A percentile compares a stretch with the other conserved stretches of the same genome.
Evolutionary conservation across 2,797 vertebrate species (phyloP).

Genomic region (Hydrolagus colliei): DNA sequence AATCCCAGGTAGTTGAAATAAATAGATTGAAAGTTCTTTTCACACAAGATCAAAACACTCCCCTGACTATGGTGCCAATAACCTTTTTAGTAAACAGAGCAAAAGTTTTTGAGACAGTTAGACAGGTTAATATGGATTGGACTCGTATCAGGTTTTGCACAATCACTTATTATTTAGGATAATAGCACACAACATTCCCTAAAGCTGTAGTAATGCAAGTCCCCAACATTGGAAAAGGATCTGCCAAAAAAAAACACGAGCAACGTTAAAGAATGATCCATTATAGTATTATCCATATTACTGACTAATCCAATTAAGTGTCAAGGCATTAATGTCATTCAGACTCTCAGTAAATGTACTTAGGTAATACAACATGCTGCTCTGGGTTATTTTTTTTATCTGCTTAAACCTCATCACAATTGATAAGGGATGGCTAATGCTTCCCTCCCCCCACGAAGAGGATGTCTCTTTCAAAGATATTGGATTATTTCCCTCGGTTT

Average conservation of each 20-base stretch:
- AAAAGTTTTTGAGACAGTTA: background rate
- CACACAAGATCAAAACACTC: background rate
- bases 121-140: background rate
- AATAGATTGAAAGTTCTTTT: background rate
- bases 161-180: background rate
- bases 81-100: background rate
- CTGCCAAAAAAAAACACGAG: background rate
- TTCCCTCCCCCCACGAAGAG: background rate
- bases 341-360: background rate
- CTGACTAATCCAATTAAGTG: conserved; percentile 16
- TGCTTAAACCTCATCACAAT: background rate
- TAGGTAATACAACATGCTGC: background rate
- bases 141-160: too few relatives aligned
- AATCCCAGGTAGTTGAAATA: background rate
- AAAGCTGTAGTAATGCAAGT: background rate
- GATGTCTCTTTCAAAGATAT: background rate
- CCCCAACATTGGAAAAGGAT: background rate
- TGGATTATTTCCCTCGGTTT: background rate
- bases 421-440: background rate
- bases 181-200: background rate
- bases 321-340: background rate
- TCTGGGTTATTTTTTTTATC: background rate
- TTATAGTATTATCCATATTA: conserved; percentile 20
- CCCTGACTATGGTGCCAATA: background rate
- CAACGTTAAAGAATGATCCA: background rate